Base-by-base conservation (phyloP, 2,113 vertebrate genomes). In the Dryoscopus gambensis region DNA sequence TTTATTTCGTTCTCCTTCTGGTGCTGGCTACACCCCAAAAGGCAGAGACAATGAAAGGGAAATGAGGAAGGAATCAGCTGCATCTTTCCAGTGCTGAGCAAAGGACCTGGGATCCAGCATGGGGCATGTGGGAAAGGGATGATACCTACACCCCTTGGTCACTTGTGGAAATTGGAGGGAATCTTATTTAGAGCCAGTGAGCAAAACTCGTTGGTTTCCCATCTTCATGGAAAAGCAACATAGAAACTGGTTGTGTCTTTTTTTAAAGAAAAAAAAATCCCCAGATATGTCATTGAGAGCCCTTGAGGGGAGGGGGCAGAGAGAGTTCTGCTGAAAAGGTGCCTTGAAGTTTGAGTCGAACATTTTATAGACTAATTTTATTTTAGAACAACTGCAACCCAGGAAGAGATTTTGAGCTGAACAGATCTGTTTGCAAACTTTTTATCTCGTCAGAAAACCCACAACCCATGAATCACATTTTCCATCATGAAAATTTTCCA, bases 1-100 rank as follows among this genome's bases (percentile, higher is more conserved):
- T 96, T 85, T 93, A 9, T 90, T 96, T 93, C 89, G 39, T 79
- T 93, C 90, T 92, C 92, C 80, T 96, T 94, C 95, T 96, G 92
- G 83, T 82, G 64, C 80, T 97, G 95, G 96, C 95, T 84, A 4
- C 30, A 39, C 73, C 90, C 84, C 96, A 94, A 84, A 84, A 93
- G 40, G 73, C 56, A 56, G 68, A 59, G 76, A 86, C 64, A 90
- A 90, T 60, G 62, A 47, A 68, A 94, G 37, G 33, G 68, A 39
- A 31, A 77, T 65, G 64, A 88, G 39, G 37, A 64, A 50, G 56
- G 79, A 75, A 92, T 84, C 44, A 71, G 15, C 44, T 56, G 52
- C 44, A 60, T 27, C 28, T 90, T 92, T 78, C 50, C 35, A 27
- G 37, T 40, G 30, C 21, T 84, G 37, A 88, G 39, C 33, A 31